Evolutionary conservation across 2,888 invertebrate genomes (phyloP).

Genomic region (Eupithecia exiguata): DNA sequence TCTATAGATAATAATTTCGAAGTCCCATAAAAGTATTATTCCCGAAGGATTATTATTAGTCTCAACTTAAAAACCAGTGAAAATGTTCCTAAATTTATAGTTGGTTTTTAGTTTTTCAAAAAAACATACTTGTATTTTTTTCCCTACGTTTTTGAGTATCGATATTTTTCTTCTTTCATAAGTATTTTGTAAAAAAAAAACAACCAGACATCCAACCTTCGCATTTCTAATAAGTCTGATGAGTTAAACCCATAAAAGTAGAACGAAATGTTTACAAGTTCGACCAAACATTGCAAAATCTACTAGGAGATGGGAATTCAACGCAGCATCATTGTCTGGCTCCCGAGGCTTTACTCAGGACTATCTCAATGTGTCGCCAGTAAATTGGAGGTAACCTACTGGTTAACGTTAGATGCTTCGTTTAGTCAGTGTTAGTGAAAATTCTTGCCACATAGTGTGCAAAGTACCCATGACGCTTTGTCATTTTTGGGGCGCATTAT

Average conservation of each 20-base stretch:
- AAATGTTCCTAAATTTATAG: too few species aligned
- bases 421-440: background rate
- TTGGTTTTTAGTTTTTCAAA: too few species aligned
- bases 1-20: background rate
- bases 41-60: background rate
- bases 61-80: background rate
- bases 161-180: background rate
- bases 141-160: too few species aligned
- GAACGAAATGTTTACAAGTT: background rate
- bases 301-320: constrained; percentile 3
- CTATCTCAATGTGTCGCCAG: constrained; percentile 18
- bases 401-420: background rate
- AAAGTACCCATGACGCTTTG: background rate
- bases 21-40: background rate
- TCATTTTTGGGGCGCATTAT: background rate
- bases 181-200: background rate
- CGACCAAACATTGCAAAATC: background rate
- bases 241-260: background rate
- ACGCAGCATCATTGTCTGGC: background rate
- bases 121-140: too few species aligned
- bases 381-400: constrained; percentile 13
- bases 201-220: too few species aligned
- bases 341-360: constrained; percentile 5
- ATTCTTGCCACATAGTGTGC: background rate
- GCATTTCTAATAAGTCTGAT: background rate